phyloP scores from a whole-genome alignment of 2,888 invertebrate genomes.

The Oligia strigilis region DNA sequence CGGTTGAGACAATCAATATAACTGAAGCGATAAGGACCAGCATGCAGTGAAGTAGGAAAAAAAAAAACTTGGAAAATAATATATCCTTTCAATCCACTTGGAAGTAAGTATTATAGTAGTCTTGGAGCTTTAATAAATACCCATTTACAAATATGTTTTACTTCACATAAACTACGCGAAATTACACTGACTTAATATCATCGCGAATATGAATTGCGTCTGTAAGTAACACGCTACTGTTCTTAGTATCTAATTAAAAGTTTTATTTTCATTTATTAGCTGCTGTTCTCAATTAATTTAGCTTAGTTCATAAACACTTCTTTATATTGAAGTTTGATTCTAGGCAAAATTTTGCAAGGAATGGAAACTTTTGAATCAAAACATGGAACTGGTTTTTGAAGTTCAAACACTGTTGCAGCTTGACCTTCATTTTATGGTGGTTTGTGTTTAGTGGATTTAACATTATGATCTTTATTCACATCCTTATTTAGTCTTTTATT shows the following conservation, averaged over 20 bases:
- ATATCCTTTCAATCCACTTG: neutral
- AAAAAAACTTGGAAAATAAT: neutral
- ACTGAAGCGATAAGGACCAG: neutral
- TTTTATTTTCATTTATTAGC: neutral
- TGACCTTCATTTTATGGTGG: conserved; percentile 57
- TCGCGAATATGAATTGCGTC: neutral
- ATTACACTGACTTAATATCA: neutral
- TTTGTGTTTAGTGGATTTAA: conserved; percentile 20
- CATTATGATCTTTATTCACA: conserved; percentile 15
- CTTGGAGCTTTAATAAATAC: neutral
- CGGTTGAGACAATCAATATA: neutral
- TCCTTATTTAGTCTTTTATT: conserved; percentile 44
- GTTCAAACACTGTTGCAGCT: conserved; percentile 34
- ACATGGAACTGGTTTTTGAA: conserved; percentile 61
- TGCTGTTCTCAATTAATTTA: conserved; percentile 19
- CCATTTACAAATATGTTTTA: no score
- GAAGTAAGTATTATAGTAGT: neutral
- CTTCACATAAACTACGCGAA: neutral
- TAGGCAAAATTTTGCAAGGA: conserved; percentile 23
- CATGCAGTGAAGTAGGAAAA: neutral
- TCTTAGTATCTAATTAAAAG: neutral
- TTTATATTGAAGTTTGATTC: conserved; percentile 11
- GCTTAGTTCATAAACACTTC: neutral
- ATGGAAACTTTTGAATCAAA: conserved; percentile 53
- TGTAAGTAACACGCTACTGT: neutral